Conservation (phyloP, 2,113 vertebrate genomes). For the Urocolius indicus region DNA sequence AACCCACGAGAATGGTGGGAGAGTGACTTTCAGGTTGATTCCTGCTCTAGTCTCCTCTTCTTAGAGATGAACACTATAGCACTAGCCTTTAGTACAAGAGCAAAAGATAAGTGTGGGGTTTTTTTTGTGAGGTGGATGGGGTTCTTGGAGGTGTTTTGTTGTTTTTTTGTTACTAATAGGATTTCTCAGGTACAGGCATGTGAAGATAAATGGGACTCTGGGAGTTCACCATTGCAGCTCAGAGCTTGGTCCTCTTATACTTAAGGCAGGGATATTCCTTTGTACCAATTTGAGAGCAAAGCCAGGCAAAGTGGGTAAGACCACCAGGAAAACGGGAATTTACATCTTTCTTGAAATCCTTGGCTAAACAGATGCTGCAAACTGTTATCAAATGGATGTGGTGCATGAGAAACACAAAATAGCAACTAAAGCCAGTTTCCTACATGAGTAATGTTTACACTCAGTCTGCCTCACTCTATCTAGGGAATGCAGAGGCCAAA, state of each 20-base stretch:
- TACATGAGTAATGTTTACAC: not conserved
- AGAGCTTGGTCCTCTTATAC: not conserved
- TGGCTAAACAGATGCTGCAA: not conserved
- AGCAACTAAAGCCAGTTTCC: not conserved
- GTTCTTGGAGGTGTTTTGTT: not conserved
- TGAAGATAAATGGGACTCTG: not conserved
- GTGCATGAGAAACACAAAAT: not conserved
- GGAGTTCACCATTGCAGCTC: not conserved
- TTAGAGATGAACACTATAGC: not conserved
- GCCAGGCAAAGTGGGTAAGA: not conserved
- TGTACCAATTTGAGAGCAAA: not conserved
- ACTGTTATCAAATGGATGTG: rapidly evolving
- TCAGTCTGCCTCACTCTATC: rapidly evolving
- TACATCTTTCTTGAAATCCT: not conserved
- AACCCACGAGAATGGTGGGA: rapidly evolving
- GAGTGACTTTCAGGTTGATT: not conserved
- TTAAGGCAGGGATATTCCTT: not conserved
- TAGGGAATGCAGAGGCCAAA: not conserved
- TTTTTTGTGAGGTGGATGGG: not conserved
- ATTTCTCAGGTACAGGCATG: not conserved
- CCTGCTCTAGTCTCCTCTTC: not conserved
- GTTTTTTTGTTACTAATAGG: not conserved
- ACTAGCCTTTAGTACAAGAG: not conserved
- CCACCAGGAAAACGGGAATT: not conserved
- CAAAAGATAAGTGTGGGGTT: too few species aligned